Percentiles rank a stretch among this genome's conserved stretches.
phyloP scores from a whole-genome alignment of 2,888 invertebrate species.

The Norana najaformis region DNA sequence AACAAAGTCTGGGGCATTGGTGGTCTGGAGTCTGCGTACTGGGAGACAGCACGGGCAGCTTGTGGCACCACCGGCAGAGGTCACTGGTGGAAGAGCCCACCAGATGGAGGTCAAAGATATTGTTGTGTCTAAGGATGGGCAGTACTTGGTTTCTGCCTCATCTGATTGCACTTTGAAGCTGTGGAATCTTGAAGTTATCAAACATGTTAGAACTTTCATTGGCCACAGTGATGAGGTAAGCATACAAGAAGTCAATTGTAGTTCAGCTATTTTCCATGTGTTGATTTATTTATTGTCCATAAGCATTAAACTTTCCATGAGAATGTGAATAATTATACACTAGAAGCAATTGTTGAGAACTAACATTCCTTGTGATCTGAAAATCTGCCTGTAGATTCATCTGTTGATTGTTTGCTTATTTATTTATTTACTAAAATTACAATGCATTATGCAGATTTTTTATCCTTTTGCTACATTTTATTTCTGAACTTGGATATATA shows the following conservation, averaged over 20 bases:
- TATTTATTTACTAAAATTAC: too few relatives aligned
- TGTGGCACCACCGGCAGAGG: conserved; percentile 49
- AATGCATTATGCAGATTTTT: too few relatives aligned
- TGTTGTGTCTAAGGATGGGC: conserved; percentile 56
- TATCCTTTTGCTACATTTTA: too few relatives aligned
- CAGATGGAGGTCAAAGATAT: conserved; percentile 58
- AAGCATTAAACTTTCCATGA: too few relatives aligned
- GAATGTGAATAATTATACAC: too few relatives aligned
- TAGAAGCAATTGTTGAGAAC: too few relatives aligned
- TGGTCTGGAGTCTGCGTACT: conserved; percentile 61
- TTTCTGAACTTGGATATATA: too few relatives aligned
- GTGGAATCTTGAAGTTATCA: conserved; percentile 60
- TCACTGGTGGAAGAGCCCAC: conserved; percentile 50
- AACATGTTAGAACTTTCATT: conserved; percentile 49
- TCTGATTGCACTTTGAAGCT: conserved; percentile 60
- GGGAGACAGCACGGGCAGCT: conserved; percentile 57
- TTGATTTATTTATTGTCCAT: too few relatives aligned
- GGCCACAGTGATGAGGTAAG: conserved; percentile 41
- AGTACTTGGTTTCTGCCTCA: conserved; percentile 58
- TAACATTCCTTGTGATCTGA: too few relatives aligned
- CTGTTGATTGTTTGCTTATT: too few relatives aligned
- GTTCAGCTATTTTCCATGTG: neutral
- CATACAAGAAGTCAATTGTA: neutral
- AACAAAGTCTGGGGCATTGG: conserved; percentile 60
- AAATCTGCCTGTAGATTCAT: too few relatives aligned